Conservation (phyloP, 2,113 vertebrate genomes). For the Drymodes brunneopygia region DNA sequence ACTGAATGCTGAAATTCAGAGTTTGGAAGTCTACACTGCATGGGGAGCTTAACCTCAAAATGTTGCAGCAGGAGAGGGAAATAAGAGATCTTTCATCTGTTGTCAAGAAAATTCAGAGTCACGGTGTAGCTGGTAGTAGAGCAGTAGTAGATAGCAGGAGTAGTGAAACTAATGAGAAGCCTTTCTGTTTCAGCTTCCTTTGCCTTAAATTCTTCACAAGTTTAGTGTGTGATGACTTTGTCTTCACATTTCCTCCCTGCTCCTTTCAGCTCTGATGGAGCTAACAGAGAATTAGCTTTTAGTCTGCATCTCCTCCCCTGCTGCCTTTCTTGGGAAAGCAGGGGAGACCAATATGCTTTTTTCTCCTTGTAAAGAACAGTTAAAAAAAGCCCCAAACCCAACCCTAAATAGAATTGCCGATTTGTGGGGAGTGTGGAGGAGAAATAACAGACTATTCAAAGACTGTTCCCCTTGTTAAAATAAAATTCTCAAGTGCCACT, state of each 20-base stretch:
- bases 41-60: not conserved
- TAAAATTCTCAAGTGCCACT: not conserved
- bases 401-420: not conserved
- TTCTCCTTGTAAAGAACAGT: not conserved
- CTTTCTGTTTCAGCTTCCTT: not conserved
- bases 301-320: not conserved
- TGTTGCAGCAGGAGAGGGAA: not conserved
- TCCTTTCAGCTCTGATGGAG: not conserved
- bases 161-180: not conserved
- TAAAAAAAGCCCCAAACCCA: not conserved
- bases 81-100: not conserved
- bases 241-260: not conserved
- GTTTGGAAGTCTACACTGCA: not conserved
- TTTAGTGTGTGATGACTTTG: not conserved
- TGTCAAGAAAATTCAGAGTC: not conserved
- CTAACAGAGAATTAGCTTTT: not conserved
- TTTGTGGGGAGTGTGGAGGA: not conserved
- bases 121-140: not conserved
- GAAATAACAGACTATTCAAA: not conserved
- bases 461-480: not conserved
- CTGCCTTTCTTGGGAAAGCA: not conserved
- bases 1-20: not conserved
- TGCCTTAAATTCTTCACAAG: not conserved
- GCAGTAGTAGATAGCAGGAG: not conserved
- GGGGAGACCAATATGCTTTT: not conserved